Percentiles rank a stretch among this genome's conserved stretches.
Conservation (phyloP, 1,140 invertebrate genomes). For the Meloidogyne hapla region DNA sequence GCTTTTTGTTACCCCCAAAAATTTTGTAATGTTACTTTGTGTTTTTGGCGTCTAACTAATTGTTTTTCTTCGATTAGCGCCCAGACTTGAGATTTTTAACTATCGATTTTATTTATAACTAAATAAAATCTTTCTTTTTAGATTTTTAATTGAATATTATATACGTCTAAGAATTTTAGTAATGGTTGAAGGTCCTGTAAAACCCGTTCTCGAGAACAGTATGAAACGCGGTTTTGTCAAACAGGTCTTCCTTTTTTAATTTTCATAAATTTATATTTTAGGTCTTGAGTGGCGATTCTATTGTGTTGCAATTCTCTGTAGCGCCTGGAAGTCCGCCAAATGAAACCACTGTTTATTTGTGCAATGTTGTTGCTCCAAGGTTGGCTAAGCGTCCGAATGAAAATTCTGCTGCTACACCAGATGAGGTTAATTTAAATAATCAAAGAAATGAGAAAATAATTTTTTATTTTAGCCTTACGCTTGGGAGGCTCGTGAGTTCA, state of each 20-base stretch:
- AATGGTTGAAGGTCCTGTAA: slow-evolving; percentile 10
- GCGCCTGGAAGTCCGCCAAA: slow-evolving; percentile 78
- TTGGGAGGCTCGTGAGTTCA: slow-evolving; percentile 90
- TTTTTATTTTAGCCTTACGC: slow-evolving; percentile 74
- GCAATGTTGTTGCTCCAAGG: slow-evolving; percentile 86
- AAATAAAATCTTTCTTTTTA: background rate
- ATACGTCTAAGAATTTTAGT: background rate
- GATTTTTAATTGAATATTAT: background rate
- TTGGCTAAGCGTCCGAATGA: slow-evolving; percentile 75
- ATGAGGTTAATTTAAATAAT: slow-evolving; percentile 40
- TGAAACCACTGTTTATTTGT: slow-evolving; percentile 84
- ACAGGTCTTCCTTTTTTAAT: slow-evolving; percentile 33
- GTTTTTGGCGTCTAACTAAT: too few relatives aligned
- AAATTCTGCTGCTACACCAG: slow-evolving; percentile 67
- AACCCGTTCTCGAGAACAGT: slow-evolving; percentile 4
- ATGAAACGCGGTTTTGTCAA: slow-evolving; percentile 51
- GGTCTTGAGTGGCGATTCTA: slow-evolving; percentile 84
- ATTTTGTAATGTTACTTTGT: too few relatives aligned
- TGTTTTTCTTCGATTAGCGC: too few relatives aligned
- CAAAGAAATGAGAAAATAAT: background rate
- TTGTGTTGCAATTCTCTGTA: slow-evolving; percentile 76
- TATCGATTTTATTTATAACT: too few relatives aligned
- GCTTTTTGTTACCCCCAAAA: too few relatives aligned
- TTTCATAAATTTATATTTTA: slow-evolving; percentile 62
- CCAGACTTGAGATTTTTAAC: too few relatives aligned